Base-by-base conservation (phyloP, 2,113 vertebrate genomes). In the Tachuris rubrigastra region DNA sequence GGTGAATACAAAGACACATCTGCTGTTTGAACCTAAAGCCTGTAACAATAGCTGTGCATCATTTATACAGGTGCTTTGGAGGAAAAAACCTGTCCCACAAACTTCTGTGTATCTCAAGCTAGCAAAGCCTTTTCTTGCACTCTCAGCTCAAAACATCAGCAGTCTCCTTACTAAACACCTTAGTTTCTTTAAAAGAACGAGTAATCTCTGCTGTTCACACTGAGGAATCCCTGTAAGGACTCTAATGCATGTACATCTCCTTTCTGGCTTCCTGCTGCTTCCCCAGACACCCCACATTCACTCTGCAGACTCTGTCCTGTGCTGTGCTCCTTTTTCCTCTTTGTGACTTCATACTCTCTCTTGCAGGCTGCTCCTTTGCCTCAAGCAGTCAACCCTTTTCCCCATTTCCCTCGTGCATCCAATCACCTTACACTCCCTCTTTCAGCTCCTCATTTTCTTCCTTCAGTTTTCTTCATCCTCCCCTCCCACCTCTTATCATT, bases 391-490 rank as follows among this genome's bases (percentile, higher is more conserved):
- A 76, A 52, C 33, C 55, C 47, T 72, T 50, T 89, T 90, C 35
- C 46, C 88, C 33, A n/a, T 76, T 92, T 88, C 63, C 91, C 74
- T 63, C 44, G 62, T 76, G 42, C 62, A 94, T 68, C 42, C 60
- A 76, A 10, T 71, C 68, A 86, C 87, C 75, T 86, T 91, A 93
- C 77, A 81, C 44, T 39, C 46, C 35, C 50, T 86, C 82, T 55
- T 90, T 85, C 59, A 86, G 15, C 24, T 94, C n/a, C n/a, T 81
- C 55, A 66, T 90, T 93, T 93, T 82, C 58, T 85, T 92, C 49
- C n/a, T 66, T 87, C 41, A 33, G 5, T 84, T 87, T 82, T 65
- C 55, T 53, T 90, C 71, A 88, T 47, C 14, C 4, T 90, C 25
- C 12, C n/a, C 72, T 89, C 85, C 63, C 20, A 67, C 22, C 22